Evolutionary conservation across 2,797 vertebrate species (phyloP), one percentile per base, ranked within the genome.

Genomic region (Spinibarbus caldwelli): DNA sequence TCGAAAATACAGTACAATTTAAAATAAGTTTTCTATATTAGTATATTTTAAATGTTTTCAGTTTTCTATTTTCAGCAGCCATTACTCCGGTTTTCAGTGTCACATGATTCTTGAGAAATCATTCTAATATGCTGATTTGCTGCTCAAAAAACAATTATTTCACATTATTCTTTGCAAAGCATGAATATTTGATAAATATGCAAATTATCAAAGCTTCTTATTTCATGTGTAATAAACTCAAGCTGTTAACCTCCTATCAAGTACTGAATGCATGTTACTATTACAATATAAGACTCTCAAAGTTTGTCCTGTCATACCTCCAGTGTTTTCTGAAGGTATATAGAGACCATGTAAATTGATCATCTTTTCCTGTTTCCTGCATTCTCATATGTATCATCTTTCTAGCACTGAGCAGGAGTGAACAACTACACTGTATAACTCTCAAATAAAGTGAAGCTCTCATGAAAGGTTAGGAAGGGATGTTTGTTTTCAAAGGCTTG

Each of bases 401-500:
- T 78, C n/a, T 78, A 15, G 26, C 43, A 49, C 6, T 36, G 64
- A 47, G 45, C 36, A 36, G 38, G 34, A 26, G 6, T 59, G 38
- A 82, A 71, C 12, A n/a, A 15, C 52, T 34, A 54, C 72, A 34
- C 2, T 57, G 2, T 54, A 70, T 23, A 8, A 15, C n/a, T 52
- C 73, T 78, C 14, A 70, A 62, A 67, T 57, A 34, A 75, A 70
- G 19, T 6, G 59, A 57, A 62, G 54, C 45, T 14, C 11, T 12
- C 14, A n/a, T 36, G 41, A 78, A 78, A 80, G 49, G 57, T 73
- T 45, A 73, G 81, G 17, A 82, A 72, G n/a, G 70, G 82, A 7
- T 82, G 76, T 71, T 84, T 86, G 57, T 86, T 87, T 81, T 23
- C 67, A 34, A 72, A 34, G 54, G 41, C 14, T 81, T 80, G 79